Percentiles rank a stretch among this genome's conserved stretches.
These are phyloP conservation scores for Gastrophryne carolinensis DNA, from an alignment of 2,797 vertebrate species.

Conservation along the genomic window DNA sequence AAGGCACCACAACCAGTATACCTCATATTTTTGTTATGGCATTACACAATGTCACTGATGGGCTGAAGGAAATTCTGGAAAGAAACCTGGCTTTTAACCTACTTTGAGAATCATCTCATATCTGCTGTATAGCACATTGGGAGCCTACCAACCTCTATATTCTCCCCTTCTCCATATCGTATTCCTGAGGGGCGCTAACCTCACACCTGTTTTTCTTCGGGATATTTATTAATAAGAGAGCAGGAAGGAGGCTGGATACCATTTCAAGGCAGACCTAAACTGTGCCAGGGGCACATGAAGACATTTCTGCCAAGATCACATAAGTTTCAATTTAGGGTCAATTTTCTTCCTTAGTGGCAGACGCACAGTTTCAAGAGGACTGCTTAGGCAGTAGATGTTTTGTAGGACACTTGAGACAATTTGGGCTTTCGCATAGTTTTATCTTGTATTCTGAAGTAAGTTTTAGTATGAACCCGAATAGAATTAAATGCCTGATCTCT, in stretches of 20 bases:
- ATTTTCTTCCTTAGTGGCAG: constrained; percentile 3
- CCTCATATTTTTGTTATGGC: constrained; percentile 37
- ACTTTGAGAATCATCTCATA: constrained; percentile 1
- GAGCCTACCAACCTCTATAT: constrained; percentile 3
- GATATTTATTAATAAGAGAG: background rate
- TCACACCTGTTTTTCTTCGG: background rate
- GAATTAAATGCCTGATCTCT: constrained; percentile 16
- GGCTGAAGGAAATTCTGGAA: constrained; percentile 9
- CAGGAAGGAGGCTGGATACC: background rate
- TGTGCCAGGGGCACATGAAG: background rate
- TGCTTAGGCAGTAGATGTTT: constrained; percentile 29
- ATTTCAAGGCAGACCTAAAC: background rate
- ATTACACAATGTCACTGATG: constrained; percentile 40
- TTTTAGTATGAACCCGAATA: constrained; percentile 30
- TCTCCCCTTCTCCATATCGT: background rate
- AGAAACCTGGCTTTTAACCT: background rate
- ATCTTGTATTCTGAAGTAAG: constrained; percentile 9
- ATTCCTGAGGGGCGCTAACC: background rate
- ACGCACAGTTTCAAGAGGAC: constrained; percentile 8
- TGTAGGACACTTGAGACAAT: background rate
- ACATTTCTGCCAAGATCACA: constrained; percentile 3
- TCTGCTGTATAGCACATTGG: constrained; percentile 17
- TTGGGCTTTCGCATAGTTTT: constrained; percentile 21
- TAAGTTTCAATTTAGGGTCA: background rate
- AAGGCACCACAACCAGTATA: constrained; percentile 43